A percentile compares a stretch with the other conserved stretches of the same genome.
Conservation (phyloP, 64 coral and sea anemone species). For the Exaiptasia diaphana region DNA sequence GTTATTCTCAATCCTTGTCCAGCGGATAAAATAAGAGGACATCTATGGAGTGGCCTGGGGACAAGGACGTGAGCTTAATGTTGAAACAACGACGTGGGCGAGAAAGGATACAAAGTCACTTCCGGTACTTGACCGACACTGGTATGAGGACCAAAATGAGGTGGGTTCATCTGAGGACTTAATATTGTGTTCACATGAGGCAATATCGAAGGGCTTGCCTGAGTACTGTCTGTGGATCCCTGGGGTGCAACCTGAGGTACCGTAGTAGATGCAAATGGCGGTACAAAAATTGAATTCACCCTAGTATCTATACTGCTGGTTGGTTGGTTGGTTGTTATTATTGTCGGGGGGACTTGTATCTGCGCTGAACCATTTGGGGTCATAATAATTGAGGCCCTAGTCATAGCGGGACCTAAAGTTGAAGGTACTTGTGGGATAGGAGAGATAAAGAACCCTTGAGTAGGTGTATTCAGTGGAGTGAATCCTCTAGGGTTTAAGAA, state of each 20-base stretch:
- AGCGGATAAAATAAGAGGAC: no score
- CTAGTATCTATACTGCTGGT: no score
- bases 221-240: neutral
- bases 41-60: no score
- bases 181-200: constrained; percentile 68
- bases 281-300: no score
- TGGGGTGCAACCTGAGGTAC: no score
- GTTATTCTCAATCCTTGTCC: no score
- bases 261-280: no score
- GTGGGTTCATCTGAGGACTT: neutral
- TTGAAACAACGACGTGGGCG: constrained; percentile 29
- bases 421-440: constrained; percentile 8
- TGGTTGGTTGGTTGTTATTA: no score
- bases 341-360: neutral
- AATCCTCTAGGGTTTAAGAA: neutral
- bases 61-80: no score
- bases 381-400: constrained; percentile 5
- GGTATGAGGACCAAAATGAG: neutral
- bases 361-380: neutral
- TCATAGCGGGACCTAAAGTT: constrained; percentile 1
- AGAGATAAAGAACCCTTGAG: constrained; percentile 36
- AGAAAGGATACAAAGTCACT: constrained; percentile 41
- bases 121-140: neutral
- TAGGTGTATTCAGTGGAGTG: constrained; percentile 27
- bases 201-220: neutral